Base-by-base conservation (phyloP, 1,140 invertebrate species). In the Propsilocerus akamusi region DNA sequence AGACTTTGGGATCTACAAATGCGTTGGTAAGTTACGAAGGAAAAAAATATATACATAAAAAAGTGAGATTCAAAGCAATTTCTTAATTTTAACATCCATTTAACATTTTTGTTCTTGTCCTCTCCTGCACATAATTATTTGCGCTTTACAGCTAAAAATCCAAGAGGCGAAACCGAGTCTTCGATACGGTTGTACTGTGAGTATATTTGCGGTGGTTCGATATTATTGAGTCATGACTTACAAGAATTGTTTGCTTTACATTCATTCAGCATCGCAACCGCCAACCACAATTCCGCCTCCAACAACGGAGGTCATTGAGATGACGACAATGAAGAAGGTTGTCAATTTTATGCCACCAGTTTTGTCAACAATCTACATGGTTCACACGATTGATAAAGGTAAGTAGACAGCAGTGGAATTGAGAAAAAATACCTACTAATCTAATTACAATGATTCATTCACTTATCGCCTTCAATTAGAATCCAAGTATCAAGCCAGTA, bases 1-100 rank as follows among this genome's bases (percentile, higher is more conserved):
- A 57, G 86, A 92, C 65, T 89, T 86, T 61, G 87, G 86, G 11
- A 83, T 76, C 47, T 93, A 93, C 68, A 91, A 90, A 65, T 94
- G 90, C 17, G 14, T 41, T 17, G 34, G 34, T 41, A 20, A 41
- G 34, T 41, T 37, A n/a, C n/a, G n/a, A n/a, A n/a, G n/a, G n/a
- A n/a, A n/a, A n/a, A n/a, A n/a, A n/a, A n/a, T n/a, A n/a, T n/a
- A n/a, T n/a, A n/a, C 20, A 3, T 17, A 37, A 3, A 41, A 41
- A 1, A 41, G n/a, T 41, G n/a, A 17, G 17, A 20, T 20, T 41
- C 8, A 41, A 8, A 17, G 20, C 20, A 17, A 41, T 41, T 41
- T 41, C 4, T 41, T 20, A 22, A 41, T 41, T 41, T 17, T 41
- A 10, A 17, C 34, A 41, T 41, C n/a, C 10, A 10, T 20, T 2